phyloP scores from a whole-genome alignment of 1,140 invertebrate species.

The Saccostrea echinata region DNA sequence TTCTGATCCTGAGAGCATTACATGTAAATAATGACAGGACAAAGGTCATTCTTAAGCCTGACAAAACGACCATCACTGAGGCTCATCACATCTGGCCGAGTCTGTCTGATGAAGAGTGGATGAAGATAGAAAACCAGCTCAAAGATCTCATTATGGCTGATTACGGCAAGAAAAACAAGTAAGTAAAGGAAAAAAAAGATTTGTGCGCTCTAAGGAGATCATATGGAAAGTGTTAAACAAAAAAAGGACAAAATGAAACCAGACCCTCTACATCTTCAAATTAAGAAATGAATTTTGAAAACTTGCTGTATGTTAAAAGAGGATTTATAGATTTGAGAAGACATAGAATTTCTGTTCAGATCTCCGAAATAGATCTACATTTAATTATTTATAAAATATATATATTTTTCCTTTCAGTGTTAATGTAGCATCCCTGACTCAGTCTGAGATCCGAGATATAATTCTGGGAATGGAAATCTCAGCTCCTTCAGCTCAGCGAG shows the following conservation, averaged over 20 bases:
- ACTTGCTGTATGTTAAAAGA: too few relatives aligned
- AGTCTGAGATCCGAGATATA: constrained; percentile 99
- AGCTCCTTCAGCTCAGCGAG: constrained; percentile 97
- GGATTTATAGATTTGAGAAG: too few relatives aligned
- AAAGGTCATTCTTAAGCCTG: constrained; percentile 98
- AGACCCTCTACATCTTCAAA: too few relatives aligned
- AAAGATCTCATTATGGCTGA: constrained; percentile 99
- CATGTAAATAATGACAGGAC: constrained; percentile 99
- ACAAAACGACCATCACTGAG: constrained; percentile 99
- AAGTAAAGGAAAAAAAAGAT: constrained; percentile 62
- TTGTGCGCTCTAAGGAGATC: too few relatives aligned
- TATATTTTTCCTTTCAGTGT: constrained; percentile 83
- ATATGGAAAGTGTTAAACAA: too few relatives aligned
- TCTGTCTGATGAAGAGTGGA: constrained; percentile 98
- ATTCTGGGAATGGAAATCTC: constrained; percentile 99
- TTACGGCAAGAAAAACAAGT: constrained; percentile 99
- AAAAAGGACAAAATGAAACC: too few relatives aligned
- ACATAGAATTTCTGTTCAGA: too few relatives aligned
- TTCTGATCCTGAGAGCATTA: constrained; percentile 96
- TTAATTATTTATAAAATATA: not conserved
- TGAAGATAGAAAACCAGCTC: constrained; percentile 96
- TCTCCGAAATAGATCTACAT: too few relatives aligned
- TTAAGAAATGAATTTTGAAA: too few relatives aligned
- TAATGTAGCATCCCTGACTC: constrained; percentile 98
- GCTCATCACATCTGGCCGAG: constrained; percentile 99